Evolutionary conservation across 2,113 vertebrate species (phyloP).

Genomic region (Hypanus sabinus): DNA sequence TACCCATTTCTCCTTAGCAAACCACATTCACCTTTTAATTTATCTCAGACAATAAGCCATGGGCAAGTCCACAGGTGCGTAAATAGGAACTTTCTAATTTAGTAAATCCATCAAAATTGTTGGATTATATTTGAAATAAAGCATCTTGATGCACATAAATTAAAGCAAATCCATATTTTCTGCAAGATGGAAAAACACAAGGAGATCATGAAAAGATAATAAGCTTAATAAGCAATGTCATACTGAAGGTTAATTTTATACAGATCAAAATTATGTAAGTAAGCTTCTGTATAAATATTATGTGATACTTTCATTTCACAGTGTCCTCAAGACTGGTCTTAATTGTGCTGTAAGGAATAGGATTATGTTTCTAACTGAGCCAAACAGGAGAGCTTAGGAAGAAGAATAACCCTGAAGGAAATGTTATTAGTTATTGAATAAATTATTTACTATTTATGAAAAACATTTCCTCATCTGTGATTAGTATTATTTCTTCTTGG

Average conservation of each 20-base stretch:
- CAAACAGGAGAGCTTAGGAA: not conserved
- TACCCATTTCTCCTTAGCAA: not conserved
- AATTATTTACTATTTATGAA: not conserved
- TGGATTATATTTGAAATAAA: slow-evolving; percentile 11
- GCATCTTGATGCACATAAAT: slow-evolving; percentile 8
- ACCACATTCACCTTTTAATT: not conserved
- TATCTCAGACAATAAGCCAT: not conserved
- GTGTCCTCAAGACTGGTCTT: not conserved
- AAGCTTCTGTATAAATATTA: slow-evolving; percentile 3
- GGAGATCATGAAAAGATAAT: not conserved
- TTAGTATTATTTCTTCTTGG: not conserved
- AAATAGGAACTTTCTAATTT: not conserved
- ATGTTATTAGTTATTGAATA: not conserved
- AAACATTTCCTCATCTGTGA: not conserved
- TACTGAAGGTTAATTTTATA: slow-evolving; percentile 23
- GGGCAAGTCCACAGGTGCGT: not conserved
- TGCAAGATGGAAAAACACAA: not conserved
- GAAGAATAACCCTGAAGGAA: not conserved
- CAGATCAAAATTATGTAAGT: not conserved
- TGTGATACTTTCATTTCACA: not conserved
- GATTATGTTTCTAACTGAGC: not conserved
- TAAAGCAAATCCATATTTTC: slow-evolving; percentile 15
- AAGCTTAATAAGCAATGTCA: slow-evolving; percentile 2
- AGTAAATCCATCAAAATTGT: slow-evolving; percentile 1
- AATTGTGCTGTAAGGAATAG: not conserved